These are phyloP conservation scores for Lacerta agilis DNA, from an alignment of 2,797 vertebrate genomes.

Conservation along the genomic window DNA sequence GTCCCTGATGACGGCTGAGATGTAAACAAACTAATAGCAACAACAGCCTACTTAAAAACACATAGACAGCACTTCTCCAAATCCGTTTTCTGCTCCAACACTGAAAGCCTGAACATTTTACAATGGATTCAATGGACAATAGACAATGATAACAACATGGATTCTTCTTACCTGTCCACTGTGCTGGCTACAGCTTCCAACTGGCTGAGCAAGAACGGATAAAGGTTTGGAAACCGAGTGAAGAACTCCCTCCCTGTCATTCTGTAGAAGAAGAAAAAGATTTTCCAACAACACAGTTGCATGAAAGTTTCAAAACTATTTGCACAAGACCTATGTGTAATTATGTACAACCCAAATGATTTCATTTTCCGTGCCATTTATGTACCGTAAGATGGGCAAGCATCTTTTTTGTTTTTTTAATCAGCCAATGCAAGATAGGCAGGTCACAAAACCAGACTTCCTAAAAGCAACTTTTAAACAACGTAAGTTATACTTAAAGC, in stretches of 20 bases:
- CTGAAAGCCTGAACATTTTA: not conserved
- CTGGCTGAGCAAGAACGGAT: slow-evolving; percentile 92
- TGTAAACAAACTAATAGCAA: not conserved
- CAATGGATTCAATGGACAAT: too few species aligned
- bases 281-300: slow-evolving; percentile 6
- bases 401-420: not conserved
- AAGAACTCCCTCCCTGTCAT: slow-evolving; percentile 98
- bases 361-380: not conserved
- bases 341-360: not conserved
- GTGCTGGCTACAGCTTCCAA: slow-evolving; percentile 85
- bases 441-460: not conserved
- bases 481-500: not conserved
- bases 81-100: not conserved
- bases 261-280: slow-evolving; percentile 74
- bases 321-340: not conserved
- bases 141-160: not conserved
- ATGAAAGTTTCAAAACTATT: not conserved
- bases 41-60: not conserved
- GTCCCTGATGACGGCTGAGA: too few species aligned
- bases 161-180: slow-evolving; percentile 85
- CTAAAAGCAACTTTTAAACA: not conserved
- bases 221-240: slow-evolving; percentile 91
- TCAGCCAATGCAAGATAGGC: not conserved
- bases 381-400: not conserved
- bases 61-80: not conserved